Percentiles rank a stretch among this genome's conserved stretches.
Conservation (phyloP, 2,888 invertebrate genomes). For the Heliconius aoede region DNA sequence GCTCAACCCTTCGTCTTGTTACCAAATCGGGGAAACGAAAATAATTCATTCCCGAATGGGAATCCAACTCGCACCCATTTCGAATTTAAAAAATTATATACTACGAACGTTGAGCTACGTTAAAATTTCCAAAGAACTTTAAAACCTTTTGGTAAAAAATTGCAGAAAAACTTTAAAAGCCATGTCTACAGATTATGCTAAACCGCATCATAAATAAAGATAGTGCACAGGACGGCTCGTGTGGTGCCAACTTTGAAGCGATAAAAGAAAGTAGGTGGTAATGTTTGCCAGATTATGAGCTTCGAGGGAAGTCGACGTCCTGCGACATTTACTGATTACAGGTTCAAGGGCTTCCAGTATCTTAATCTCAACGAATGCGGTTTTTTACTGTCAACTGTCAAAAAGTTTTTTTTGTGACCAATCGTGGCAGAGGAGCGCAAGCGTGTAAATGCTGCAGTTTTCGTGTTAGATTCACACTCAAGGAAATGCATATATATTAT, state of each 20-base stretch:
- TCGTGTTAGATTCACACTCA: neutral
- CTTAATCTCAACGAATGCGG: neutral
- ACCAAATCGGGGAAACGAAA: neutral
- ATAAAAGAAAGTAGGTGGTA: constrained; percentile 62
- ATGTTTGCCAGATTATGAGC: constrained; percentile 60
- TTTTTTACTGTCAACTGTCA: neutral
- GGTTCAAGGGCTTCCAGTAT: constrained; percentile 5
- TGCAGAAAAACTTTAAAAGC: neutral
- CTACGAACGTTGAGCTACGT: neutral
- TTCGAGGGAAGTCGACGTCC: constrained; percentile 50
- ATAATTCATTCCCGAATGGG: neutral
- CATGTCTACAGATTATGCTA: constrained; percentile 37
- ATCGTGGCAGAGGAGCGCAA: too few relatives aligned
- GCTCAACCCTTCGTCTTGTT: neutral
- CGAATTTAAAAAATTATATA: neutral
- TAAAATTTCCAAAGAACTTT: neutral
- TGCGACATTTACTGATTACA: constrained; percentile 43
- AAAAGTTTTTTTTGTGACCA: neutral
- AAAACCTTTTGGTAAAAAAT: neutral
- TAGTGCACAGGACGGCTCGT: constrained; percentile 30
- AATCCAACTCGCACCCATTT: neutral
- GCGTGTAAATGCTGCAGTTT: neutral
- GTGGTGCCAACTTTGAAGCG: constrained; percentile 44
- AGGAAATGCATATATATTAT: too few relatives aligned
- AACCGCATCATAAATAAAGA: constrained; percentile 42